These are phyloP conservation scores for Eudyptes chrysolophus DNA, from an alignment of 2,113 vertebrate genomes.

Conservation along the genomic window DNA sequence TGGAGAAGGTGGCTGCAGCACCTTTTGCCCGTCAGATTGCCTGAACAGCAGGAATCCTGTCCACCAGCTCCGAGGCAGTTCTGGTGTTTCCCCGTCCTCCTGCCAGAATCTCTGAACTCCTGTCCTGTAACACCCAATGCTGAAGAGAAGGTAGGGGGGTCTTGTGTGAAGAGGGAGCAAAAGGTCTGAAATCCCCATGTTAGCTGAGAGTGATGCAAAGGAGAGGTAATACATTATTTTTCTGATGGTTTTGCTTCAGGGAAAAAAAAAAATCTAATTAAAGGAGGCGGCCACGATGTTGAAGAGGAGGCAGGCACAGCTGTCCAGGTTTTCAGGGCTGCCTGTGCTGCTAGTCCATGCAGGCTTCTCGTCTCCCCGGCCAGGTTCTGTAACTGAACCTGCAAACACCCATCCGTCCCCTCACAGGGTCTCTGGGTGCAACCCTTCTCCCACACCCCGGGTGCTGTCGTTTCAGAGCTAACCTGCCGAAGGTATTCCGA, in stretches of 20 bases:
- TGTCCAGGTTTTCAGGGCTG: background rate
- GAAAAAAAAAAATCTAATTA: background rate
- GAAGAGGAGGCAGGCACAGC: background rate
- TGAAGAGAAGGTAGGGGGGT: no score
- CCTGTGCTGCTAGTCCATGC: accelerated
- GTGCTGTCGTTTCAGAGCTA: no score
- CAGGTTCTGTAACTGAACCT: no score
- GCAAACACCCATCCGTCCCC: accelerated
- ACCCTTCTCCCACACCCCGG: no score
- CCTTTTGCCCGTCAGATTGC: accelerated
- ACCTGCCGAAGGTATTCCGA: accelerated
- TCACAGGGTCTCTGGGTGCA: background rate
- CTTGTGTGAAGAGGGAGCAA: background rate
- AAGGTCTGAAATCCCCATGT: background rate
- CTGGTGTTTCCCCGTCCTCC: background rate
- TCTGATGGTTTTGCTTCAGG: background rate
- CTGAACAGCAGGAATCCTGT: accelerated
- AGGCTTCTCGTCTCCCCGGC: accelerated
- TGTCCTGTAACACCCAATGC: accelerated
- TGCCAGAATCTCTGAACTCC: background rate
- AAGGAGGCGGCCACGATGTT: background rate
- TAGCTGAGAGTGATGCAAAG: accelerated
- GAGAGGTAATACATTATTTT: accelerated
- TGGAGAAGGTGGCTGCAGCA: background rate
- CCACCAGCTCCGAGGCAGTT: accelerated